Percentiles rank a stretch among this genome's conserved stretches.
Evolutionary conservation across 2,888 invertebrate species (phyloP).

Genomic region (Chrysotoxum bicinctum): DNA sequence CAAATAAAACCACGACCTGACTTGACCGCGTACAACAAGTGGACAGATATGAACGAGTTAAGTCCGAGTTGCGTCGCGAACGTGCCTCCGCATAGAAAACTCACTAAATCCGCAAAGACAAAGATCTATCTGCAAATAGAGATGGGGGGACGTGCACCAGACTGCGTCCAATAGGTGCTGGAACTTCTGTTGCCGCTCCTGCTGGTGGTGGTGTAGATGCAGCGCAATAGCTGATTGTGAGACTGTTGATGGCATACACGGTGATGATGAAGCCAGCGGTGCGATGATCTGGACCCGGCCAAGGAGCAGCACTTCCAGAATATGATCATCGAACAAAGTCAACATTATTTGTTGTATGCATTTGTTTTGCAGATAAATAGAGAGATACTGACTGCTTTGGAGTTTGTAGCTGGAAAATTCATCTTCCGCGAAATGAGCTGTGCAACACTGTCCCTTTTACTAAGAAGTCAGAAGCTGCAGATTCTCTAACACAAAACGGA

Average conservation of each 20-base stretch:
- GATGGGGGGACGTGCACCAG: not conserved
- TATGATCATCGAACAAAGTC: slow-evolving; percentile 67
- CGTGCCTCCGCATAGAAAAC: slow-evolving; percentile 57
- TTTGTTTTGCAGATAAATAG: slow-evolving; percentile 68
- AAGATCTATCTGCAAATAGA: slow-evolving; percentile 34
- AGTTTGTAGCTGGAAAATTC: slow-evolving; percentile 26
- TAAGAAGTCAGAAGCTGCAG: slow-evolving; percentile 14
- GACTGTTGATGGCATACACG: slow-evolving; percentile 45
- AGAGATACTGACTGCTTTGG: slow-evolving; percentile 41
- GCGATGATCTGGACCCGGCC: not conserved
- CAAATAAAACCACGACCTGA: slow-evolving; percentile 58
- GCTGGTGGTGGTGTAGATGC: slow-evolving; percentile 5
- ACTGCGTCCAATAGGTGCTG: slow-evolving; percentile 23
- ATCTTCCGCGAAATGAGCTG: slow-evolving; percentile 41
- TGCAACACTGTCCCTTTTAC: slow-evolving; percentile 65
- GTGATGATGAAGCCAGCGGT: slow-evolving; percentile 29
- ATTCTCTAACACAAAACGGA: slow-evolving; percentile 17
- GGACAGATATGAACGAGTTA: slow-evolving; percentile 63
- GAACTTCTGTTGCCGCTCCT: slow-evolving; percentile 4
- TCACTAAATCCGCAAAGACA: slow-evolving; percentile 50
- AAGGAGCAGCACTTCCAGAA: slow-evolving; percentile 41
- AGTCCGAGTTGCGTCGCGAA: slow-evolving; percentile 26
- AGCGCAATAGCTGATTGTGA: slow-evolving; percentile 17
- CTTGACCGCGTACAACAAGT: slow-evolving; percentile 62
- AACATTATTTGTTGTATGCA: slow-evolving; percentile 69